Evolutionary conservation across 2,888 invertebrate genomes (phyloP), one percentile per base, ranked within the genome.

Genomic region (Spisula subtruncata): DNA sequence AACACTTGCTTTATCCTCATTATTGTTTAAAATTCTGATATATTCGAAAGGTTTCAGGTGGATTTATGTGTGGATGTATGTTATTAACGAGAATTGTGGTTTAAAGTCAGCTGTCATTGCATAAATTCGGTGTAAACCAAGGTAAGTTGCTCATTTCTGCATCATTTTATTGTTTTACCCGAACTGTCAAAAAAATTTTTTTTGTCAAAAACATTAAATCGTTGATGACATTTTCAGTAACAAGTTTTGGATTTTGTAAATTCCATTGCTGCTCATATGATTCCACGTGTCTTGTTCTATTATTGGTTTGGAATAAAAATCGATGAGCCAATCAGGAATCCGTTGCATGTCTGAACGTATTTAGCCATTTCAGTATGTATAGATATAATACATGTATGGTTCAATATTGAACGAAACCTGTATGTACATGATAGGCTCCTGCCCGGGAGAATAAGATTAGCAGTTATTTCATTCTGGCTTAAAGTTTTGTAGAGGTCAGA

Each of bases 301-400:
- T 91, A 89, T 91, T 89, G 87, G 89, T 89, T 89, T 88, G 88
- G 90, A 87, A 32, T 87, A 18, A 66, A 81, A 89, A 87, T 90
- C 48, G 82, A 79, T 71, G 60, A 51, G 46, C 90, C 90, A 87
- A 90, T 87, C 41, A 41, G 75, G 35, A 51, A 29, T n/a, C 75
- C n/a, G 32, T 82, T 82, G 86, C 94, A 92, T 87, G 94, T 91
- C 89, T 81, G 83, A 89, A 88, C 94, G 10, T 29, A 91, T 91
- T 66, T 83, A 41, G 86, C 83, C 83, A 86, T 79, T 82, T 86
- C 35, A 85, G 56, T 86, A 41, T 29, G 81, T 81, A 41, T 41
- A 86, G 86, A 66, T 81, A 2, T 71, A 20, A 29, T 71, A 60
- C 41, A 79, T 41, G 79, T 81, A 75, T 56, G 32, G 56, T 32